These are phyloP conservation scores for Hyperopisus bebe DNA, from an alignment of 2,113 vertebrate species.

Conservation along the genomic window DNA sequence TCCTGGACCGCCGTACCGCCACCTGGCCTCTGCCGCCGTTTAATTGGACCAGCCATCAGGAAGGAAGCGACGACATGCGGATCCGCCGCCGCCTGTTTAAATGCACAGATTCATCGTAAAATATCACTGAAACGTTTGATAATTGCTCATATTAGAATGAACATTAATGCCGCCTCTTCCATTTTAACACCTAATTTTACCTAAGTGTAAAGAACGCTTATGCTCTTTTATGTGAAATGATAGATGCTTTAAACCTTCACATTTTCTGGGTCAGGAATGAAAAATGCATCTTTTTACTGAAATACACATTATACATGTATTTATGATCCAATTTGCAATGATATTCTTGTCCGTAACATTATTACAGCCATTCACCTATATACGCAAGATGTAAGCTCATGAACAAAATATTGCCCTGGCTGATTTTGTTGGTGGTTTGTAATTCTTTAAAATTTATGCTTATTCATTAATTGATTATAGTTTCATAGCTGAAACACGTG, in stretches of 20 bases:
- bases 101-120: slow-evolving; percentile 61
- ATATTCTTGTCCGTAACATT: not conserved
- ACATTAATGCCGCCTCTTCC: slow-evolving; percentile 54
- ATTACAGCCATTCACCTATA: not conserved
- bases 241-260: slow-evolving; percentile 58
- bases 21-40: slow-evolving; percentile 34
- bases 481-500: not conserved
- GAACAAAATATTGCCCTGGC: not conserved
- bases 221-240: slow-evolving; percentile 58
- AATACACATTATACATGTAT: slow-evolving; percentile 49
- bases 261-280: slow-evolving; percentile 67
- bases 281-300: slow-evolving; percentile 62
- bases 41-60: slow-evolving; percentile 63
- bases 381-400: not conserved
- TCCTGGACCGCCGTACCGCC: not conserved
- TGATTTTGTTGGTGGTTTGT: not conserved
- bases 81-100: slow-evolving; percentile 41
- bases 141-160: slow-evolving; percentile 64
- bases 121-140: slow-evolving; percentile 61
- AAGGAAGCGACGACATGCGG: slow-evolving; percentile 64
- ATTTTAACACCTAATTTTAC: slow-evolving; percentile 62
- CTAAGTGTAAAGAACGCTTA: slow-evolving; percentile 46
- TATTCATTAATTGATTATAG: not conserved
- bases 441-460: not conserved
- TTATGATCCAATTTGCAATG: not conserved